Conservation (phyloP, 1,140 invertebrate genomes). For the Drosophila biarmipes region DNA sequence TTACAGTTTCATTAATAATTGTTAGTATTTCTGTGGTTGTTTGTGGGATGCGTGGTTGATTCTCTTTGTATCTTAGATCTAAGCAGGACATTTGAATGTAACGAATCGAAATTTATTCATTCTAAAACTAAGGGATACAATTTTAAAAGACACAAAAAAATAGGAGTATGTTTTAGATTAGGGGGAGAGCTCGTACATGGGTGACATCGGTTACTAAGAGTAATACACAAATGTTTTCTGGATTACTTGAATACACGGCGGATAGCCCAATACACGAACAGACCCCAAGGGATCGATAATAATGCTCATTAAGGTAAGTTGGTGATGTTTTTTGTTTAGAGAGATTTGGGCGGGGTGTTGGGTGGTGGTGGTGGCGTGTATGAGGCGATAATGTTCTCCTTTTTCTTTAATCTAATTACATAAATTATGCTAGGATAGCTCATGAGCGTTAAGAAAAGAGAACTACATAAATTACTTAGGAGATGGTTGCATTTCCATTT, state of each 20-base stretch:
- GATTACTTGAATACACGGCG: not conserved
- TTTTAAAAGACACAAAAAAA: constrained; percentile 27
- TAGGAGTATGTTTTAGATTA: not conserved
- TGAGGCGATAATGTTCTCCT: constrained; percentile 39
- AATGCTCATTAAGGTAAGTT: constrained; percentile 20
- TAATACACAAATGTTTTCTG: not conserved
- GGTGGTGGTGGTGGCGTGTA: constrained; percentile 8
- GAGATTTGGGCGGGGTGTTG: not conserved
- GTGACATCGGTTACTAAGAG: not conserved
- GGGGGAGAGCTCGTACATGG: not conserved
- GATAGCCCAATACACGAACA: not conserved
- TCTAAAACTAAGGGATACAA: constrained; percentile 19
- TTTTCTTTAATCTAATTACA: constrained; percentile 48
- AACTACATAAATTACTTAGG: constrained; percentile 55
- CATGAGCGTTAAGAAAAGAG: constrained; percentile 40
- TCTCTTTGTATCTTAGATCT: constrained; percentile 21
- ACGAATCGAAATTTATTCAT: constrained; percentile 9
- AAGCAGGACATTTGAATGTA: constrained; percentile 27
- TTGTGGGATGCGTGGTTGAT: constrained; percentile 11
- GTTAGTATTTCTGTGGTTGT: constrained; percentile 26
- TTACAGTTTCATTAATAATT: constrained; percentile 20
- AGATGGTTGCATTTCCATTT: constrained; percentile 35
- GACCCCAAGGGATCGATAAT: constrained; percentile 1
- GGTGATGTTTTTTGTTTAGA: constrained; percentile 34
- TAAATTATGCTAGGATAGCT: constrained; percentile 59